A percentile compares a stretch with the other conserved stretches of the same genome.
These are phyloP conservation scores for Digitonthophagus gazella DNA, from an alignment of 2,888 invertebrate species.

Conservation along the genomic window DNA sequence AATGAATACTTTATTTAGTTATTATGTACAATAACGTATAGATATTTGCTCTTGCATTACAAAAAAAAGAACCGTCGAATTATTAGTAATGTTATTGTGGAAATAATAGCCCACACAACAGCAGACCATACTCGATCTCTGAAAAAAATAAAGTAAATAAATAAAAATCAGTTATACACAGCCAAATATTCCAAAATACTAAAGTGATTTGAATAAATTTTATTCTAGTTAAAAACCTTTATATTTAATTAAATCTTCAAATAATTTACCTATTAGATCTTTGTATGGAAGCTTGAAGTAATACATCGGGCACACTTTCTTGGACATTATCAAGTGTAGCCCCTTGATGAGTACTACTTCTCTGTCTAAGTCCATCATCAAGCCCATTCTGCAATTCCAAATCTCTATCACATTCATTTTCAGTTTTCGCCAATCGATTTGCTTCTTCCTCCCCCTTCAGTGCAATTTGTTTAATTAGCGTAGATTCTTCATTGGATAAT, in stretches of 20 bases:
- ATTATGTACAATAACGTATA: conserved; percentile 3
- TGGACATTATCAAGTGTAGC: conserved; percentile 14
- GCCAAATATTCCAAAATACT: neutral
- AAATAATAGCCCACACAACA: conserved; percentile 51
- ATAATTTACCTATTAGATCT: conserved; percentile 47
- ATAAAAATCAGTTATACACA: conserved; percentile 10
- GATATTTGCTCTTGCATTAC: conserved; percentile 30
- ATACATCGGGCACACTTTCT: conserved; percentile 30
- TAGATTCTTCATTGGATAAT: conserved; percentile 56
- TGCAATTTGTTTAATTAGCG: conserved; percentile 56
- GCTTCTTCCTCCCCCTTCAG: conserved; percentile 53
- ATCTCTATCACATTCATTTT: conserved; percentile 36
- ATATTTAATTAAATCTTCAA: neutral
- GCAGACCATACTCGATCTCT: conserved; percentile 55
- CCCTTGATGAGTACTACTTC: conserved; percentile 36
- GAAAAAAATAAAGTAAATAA: conserved; percentile 44
- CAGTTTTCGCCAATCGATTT: conserved; percentile 35
- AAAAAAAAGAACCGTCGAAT: conserved; percentile 54
- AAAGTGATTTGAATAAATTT: neutral
- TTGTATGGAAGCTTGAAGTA: conserved; percentile 42
- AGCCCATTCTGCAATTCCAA: conserved; percentile 38
- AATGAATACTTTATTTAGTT: conserved; percentile 1
- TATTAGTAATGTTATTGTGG: conserved; percentile 52
- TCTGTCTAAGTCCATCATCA: conserved; percentile 28
- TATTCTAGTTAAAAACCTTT: neutral